Base-by-base conservation (phyloP, 2,113 vertebrate genomes). In the Chrysemys picta region DNA sequence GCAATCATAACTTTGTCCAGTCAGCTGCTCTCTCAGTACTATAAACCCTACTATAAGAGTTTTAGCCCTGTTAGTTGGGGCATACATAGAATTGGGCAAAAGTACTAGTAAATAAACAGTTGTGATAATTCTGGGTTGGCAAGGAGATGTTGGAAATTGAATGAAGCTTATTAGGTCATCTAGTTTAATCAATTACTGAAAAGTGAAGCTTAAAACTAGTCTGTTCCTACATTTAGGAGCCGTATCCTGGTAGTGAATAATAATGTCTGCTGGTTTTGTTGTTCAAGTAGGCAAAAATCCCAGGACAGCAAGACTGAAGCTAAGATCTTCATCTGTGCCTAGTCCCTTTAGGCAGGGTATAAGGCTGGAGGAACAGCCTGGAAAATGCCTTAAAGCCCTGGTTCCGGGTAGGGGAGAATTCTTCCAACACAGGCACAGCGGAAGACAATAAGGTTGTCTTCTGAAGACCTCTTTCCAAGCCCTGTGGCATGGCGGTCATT, bases 91-190 rank as follows among this genome's bases (percentile, higher is more conserved):
- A 17, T 52, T 82, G 0, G 1, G 42, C 49, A 56, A 8, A 92
- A 89, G 42, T 27, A 69, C 5, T 19, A 76, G 6, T 81, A 85
- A 47, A 49, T 82, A 87, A 87, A 88, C 49, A 76, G 42, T 1
- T 3, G 16, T 13, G n/a, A 5, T 90, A 85, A 38, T 52, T 54
- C n/a, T 84, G 49, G 5, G 3, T 42, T 93, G 31, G 11, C 56
- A 93, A 81, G 80, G 62, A 88, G 45, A 50, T 89, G 54, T 80
- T 76, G 83, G 47, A 93, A 91, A 65, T 22, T 75, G 25, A 94
- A 82, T 57, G 38, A 79, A 54, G 31, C 22, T 86, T 65, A 35
- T 35, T 24, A 69, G 9, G 5, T n/a, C 45, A 80, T 25, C 11
- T 90, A 9, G 75, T 90, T 90, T 76, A 47, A 82, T 90, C 7